These are phyloP conservation scores for Notodromas monacha DNA, from an alignment of 2,888 invertebrate species.

Conservation along the genomic window DNA sequence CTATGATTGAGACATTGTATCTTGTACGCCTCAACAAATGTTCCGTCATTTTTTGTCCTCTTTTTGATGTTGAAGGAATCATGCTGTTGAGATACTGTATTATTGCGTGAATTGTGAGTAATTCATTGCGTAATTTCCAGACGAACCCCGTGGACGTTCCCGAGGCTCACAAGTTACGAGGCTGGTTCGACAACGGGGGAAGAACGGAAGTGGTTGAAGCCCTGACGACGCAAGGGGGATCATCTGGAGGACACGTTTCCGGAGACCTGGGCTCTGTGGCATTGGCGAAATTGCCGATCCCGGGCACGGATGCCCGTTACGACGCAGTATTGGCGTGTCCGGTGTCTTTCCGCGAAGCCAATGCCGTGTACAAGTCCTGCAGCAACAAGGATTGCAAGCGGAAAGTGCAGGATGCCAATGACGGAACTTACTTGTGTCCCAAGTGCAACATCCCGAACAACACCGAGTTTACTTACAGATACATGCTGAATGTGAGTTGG, in stretches of 20 bases:
- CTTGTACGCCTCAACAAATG: too few species aligned
- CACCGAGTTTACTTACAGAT: conserved; percentile 50
- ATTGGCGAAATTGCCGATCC: too few species aligned
- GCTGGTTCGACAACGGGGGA: conserved; percentile 62
- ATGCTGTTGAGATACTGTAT: too few species aligned
- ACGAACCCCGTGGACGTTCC: conserved; percentile 63
- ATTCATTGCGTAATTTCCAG: conserved; percentile 19
- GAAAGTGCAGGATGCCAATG: conserved; percentile 59
- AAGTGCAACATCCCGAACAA: conserved; percentile 63
- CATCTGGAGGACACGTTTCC: conserved; percentile 20
- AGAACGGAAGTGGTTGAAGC: conserved; percentile 9
- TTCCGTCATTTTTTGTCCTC: too few species aligned
- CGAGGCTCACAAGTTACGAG: conserved; percentile 47
- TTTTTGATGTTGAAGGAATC: too few species aligned
- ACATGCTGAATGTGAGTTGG: conserved; percentile 44
- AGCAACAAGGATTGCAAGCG: conserved; percentile 67
- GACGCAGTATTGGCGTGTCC: conserved; percentile 44
- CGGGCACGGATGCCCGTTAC: conserved; percentile 50
- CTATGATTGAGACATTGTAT: too few species aligned
- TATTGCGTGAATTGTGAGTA: neutral
- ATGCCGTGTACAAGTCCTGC: conserved; percentile 66
- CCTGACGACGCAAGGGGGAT: conserved; percentile 5
- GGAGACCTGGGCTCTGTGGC: too few species aligned
- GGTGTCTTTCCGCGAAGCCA: conserved; percentile 41
- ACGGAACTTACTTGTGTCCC: conserved; percentile 67